phyloP scores from a whole-genome alignment of 30 jellyfish, hydroid and myxozoan species.

The Hydractinia symbiolongicarpus region DNA sequence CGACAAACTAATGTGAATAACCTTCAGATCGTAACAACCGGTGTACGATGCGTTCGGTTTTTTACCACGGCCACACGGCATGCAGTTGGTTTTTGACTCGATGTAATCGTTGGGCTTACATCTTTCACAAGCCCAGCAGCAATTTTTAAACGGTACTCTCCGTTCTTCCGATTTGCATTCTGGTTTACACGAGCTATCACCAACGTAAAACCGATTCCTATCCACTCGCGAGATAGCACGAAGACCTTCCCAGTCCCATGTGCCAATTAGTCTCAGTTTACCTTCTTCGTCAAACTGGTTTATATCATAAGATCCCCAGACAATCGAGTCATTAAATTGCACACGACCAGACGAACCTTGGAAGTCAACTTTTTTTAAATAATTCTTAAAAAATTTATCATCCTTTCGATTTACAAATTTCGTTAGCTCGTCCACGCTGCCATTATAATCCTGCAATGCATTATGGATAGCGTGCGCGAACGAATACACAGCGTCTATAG shows the following conservation, averaged over 20 bases:
- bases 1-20: conserved; percentile 41
- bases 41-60: conserved; percentile 22
- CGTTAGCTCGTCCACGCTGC: conserved; percentile 20
- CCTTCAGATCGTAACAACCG: conserved; percentile 46
- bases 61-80: conserved; percentile 36
- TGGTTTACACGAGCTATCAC: conserved; percentile 22
- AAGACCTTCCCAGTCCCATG: conserved; percentile 54
- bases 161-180: conserved; percentile 1
- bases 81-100: conserved; percentile 30
- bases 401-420: conserved; percentile 20
- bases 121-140: conserved; percentile 74
- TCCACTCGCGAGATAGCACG: background rate
- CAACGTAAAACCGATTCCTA: background rate
- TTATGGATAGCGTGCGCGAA: conserved; percentile 65
- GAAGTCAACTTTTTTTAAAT: conserved; percentile 50
- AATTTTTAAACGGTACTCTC: background rate
- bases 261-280: conserved; percentile 45
- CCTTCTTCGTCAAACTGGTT: conserved; percentile 29
- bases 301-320: conserved; percentile 55
- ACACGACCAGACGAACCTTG: conserved; percentile 58
- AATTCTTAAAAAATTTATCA: background rate
- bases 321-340: conserved; percentile 34
- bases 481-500: conserved; percentile 79
- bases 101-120: conserved; percentile 56
- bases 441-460: conserved; percentile 26